Evolutionary conservation across 1,140 invertebrate species (phyloP).

Genomic region (Caenorhabditis remanei): DNA sequence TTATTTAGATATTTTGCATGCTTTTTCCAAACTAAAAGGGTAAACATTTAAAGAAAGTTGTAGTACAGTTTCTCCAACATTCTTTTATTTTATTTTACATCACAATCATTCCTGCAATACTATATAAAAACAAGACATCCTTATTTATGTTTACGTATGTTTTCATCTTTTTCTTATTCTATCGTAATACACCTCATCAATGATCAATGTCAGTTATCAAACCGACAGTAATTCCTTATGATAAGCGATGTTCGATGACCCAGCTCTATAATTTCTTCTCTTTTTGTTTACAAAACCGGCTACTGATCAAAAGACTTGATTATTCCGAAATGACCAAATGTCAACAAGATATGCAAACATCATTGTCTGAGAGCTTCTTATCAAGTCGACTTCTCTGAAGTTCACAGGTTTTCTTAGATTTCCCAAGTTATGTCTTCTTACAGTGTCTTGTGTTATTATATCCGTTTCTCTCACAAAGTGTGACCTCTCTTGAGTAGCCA

Average conservation of each 20-base stretch:
- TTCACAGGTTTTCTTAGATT: background rate
- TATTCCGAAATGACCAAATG: constrained; percentile 19
- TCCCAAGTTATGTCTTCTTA: background rate
- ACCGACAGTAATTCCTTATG: background rate
- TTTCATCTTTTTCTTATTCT: background rate
- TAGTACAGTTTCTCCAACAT: too few species aligned
- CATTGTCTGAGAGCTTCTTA: background rate
- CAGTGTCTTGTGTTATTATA: constrained; percentile 4
- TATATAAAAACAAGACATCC: background rate
- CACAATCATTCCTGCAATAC: too few species aligned
- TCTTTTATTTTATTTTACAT: too few species aligned
- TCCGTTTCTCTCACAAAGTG: background rate
- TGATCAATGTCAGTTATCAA: constrained; percentile 24
- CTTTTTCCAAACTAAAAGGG: too few species aligned
- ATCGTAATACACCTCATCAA: background rate
- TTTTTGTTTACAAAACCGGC: constrained; percentile 18
- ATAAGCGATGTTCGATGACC: constrained; percentile 31
- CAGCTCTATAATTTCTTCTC: background rate
- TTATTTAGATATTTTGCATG: too few species aligned
- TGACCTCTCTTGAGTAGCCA: background rate
- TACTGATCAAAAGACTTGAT: constrained; percentile 33
- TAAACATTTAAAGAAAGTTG: too few species aligned
- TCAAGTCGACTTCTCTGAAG: background rate
- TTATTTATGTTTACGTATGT: background rate
- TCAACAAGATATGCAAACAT: constrained; percentile 34